Evolutionary conservation across 2,797 vertebrate species (phyloP).

Genomic region (Scleropages formosus): DNA sequence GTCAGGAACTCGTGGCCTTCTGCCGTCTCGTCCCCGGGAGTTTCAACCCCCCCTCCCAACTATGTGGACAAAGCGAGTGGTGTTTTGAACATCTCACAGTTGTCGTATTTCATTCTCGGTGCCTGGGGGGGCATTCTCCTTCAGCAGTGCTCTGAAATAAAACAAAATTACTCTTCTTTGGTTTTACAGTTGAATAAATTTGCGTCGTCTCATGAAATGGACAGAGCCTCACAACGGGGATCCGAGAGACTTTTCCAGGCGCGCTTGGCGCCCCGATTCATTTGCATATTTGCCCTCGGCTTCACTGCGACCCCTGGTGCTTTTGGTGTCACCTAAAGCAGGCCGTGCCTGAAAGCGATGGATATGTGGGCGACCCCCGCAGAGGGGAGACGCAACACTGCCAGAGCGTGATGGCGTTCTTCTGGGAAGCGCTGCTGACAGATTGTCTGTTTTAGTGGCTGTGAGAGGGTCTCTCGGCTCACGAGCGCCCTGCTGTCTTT

Average conservation of each 20-base stretch:
- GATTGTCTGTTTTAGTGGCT: conserved; percentile 10
- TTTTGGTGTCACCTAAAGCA: neutral
- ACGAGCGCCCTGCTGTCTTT: neutral
- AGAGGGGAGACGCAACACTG: too few species aligned
- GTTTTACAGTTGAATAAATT: conserved; percentile 25
- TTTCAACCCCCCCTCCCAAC: neutral
- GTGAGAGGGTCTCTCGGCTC: too few species aligned
- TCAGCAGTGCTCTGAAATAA: conserved; percentile 4
- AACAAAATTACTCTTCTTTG: conserved; percentile 2
- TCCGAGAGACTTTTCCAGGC: conserved; percentile 20
- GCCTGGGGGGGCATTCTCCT: neutral
- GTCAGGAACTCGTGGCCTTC: too few species aligned
- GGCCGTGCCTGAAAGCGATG: neutral
- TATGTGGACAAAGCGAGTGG: conserved; percentile 10
- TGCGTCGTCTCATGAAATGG: neutral
- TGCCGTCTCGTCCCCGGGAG: neutral
- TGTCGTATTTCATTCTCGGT: conserved; percentile 23
- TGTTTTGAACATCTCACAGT: conserved; percentile 19
- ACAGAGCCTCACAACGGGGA: neutral
- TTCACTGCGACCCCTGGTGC: conserved; percentile 25
- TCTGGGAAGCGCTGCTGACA: conserved; percentile 15
- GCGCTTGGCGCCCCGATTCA: neutral
- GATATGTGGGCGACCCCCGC: neutral
- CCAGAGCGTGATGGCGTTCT: too few species aligned
- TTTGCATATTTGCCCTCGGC: conserved; percentile 19